Evolutionary conservation across 2,797 vertebrate genomes (phyloP), one percentile per base, ranked within the genome.

Genomic region (Muraenolepis orangiensis): DNA sequence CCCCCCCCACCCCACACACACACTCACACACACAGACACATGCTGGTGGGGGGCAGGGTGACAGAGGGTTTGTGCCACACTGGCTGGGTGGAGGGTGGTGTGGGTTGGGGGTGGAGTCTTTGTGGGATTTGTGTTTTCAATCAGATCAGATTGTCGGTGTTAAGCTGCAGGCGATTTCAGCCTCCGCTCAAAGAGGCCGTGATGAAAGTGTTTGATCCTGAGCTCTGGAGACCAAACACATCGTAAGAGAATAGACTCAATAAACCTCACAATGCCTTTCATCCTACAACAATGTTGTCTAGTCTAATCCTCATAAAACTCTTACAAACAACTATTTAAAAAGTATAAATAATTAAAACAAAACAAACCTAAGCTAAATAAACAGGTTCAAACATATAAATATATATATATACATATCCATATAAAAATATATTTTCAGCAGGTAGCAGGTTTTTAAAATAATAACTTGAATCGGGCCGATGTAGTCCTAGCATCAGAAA

Each of bases 61-160:
- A 80, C 29, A 74, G 75, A 77, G 72, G 89, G 89, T 90, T 91
- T 92, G 72, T 89, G 84, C 81, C 86, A 82, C 85, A 88, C 83
- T 91, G 87, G 84, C 86, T 82, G 89, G 92, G 88, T 68, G 87
- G 82, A 79, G 72, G 75, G 80, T 80, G 79, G 81, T 80, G 66
- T 72, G 78, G 74, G 78, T 80, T 85, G 82, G 88, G 86, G 82
- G 73, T 87, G 91, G 84, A 72, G 78, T 84, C 81, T 87, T 66
- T 6, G 75, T 84, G 76, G 92, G 92, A 93, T 94, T 94, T 93
- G 82, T 84, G 85, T 88, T 92, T 93, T 89, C 89, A 92, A 92
- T 92, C 91, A 92, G 90, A 93, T 92, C 89, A 90, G 89, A 90
- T 90, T 88, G 85, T 83, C 81, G 70, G 87, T 83, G 81, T 73